Evolutionary conservation across 2,113 vertebrate genomes (phyloP).

Genomic region (Laticauda colubrina): DNA sequence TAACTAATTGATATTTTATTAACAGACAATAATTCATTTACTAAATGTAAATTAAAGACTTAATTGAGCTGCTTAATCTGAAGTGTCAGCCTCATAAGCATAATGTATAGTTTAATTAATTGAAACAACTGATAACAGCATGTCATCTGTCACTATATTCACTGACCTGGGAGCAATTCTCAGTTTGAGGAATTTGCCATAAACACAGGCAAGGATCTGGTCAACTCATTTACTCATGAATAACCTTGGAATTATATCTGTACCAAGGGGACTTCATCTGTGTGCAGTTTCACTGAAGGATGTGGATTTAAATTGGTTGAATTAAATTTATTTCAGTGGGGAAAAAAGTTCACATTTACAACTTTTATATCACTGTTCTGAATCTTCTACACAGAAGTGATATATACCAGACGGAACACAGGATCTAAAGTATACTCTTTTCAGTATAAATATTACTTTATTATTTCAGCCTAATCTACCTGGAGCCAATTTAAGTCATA

Average conservation of each 20-base stretch:
- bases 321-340: neutral
- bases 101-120: slow-evolving; percentile 71
- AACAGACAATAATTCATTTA: slow-evolving; percentile 75
- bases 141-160: slow-evolving; percentile 70
- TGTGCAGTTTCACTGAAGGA: slow-evolving; percentile 5
- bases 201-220: neutral
- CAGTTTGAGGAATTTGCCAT: slow-evolving; percentile 23
- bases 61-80: slow-evolving; percentile 75
- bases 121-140: slow-evolving; percentile 65
- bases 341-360: neutral
- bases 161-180: slow-evolving; percentile 67
- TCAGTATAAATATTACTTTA: neutral
- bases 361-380: neutral
- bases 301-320: neutral
- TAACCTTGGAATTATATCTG: neutral
- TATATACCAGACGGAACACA: neutral
- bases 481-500: neutral
- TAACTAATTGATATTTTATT: slow-evolving; percentile 79
- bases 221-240: slow-evolving; percentile 1
- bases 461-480: neutral
- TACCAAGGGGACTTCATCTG: neutral
- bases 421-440: neutral
- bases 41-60: slow-evolving; percentile 77
- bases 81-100: slow-evolving; percentile 68
- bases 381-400: neutral